Base-by-base conservation (phyloP, 2,797 vertebrate species). In the Danio albolineatus region DNA sequence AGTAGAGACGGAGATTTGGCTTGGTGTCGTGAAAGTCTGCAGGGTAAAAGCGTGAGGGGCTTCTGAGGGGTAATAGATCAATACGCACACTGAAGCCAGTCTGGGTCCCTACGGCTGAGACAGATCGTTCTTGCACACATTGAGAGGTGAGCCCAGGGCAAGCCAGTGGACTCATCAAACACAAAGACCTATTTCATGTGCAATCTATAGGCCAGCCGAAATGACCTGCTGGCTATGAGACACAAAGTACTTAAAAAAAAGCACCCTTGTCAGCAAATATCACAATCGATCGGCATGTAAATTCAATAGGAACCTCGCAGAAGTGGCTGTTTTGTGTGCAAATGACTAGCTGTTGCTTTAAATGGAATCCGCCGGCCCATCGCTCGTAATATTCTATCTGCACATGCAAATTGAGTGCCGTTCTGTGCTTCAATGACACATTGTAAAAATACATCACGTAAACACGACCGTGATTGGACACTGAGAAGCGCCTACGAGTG, bases 261-360 rank as follows among this genome's bases (percentile, higher is more conserved):
- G 38, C 54, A 65, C 14, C 41, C 72, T 49, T 79, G 72, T 82
- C 79, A 83, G 73, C 67, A 62, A 78, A 83, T 76, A 82, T 71
- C 59, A 41, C 77, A 77, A 84, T 86, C 48, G 76, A 84, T 84
- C 48, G 14, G 39, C 57, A 82, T 82, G 73, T 82, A 73, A 82
- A 78, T 80, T 78, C 82, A 84, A 78, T 75, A 80, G 51, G 69
- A 36, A 16, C 69, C n/a, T 28, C 39, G 67, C 59, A 80, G 69
- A 65, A 80, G 79, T 77, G 76, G 79, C 75, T 21, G 46, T 83
- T 83, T 62, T 76, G 75, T 70, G 60, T 49, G 62, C 67, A 83
- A 51, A 75, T 61, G 69, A 56, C 56, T 38, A 64, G 44, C 62
- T 57, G 57, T 49, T 61, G 51, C 64, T 80, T 82, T 67, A 60